These are phyloP conservation scores for Ips typographus DNA, from an alignment of 1,140 invertebrate species.

Conservation along the genomic window DNA sequence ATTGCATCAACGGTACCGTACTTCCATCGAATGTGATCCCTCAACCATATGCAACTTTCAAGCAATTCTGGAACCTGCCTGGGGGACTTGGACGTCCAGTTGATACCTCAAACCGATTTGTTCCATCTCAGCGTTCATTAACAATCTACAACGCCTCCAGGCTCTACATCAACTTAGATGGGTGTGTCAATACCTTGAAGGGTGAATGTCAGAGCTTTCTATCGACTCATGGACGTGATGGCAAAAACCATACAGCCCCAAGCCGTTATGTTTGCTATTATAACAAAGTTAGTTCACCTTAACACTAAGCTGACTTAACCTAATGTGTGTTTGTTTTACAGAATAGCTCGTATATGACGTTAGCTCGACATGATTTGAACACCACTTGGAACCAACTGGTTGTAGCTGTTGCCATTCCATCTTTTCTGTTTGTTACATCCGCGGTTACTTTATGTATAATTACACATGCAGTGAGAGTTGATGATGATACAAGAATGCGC, in stretches of 20 bases:
- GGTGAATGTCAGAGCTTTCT: constrained; percentile 86
- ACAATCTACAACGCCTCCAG: constrained; percentile 82
- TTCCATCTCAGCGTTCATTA: constrained; percentile 73
- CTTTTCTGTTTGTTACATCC: constrained; percentile 79
- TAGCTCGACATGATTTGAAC: constrained; percentile 76
- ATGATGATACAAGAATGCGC: constrained; percentile 85
- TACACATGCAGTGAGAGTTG: constrained; percentile 84
- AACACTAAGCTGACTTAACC: background rate
- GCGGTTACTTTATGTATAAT: constrained; percentile 82
- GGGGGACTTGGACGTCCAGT: constrained; percentile 53
- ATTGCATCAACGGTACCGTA: constrained; percentile 86
- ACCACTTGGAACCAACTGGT: constrained; percentile 78
- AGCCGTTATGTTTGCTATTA: constrained; percentile 85
- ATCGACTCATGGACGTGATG: constrained; percentile 78
- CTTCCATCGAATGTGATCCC: constrained; percentile 67
- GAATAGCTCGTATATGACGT: constrained; percentile 58
- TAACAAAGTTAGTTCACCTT: constrained; percentile 45
- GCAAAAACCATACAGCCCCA: constrained; percentile 80
- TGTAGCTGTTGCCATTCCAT: constrained; percentile 76
- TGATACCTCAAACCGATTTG: constrained; percentile 60
- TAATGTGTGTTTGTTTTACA: constrained; percentile 34
- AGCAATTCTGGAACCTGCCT: constrained; percentile 62
- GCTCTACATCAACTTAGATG: constrained; percentile 83
- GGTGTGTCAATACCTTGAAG: constrained; percentile 82
- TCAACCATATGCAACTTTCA: constrained; percentile 79